phyloP scores from a whole-genome alignment of 92 coral and sea anemone genomes.

The Ricordea florida region DNA sequence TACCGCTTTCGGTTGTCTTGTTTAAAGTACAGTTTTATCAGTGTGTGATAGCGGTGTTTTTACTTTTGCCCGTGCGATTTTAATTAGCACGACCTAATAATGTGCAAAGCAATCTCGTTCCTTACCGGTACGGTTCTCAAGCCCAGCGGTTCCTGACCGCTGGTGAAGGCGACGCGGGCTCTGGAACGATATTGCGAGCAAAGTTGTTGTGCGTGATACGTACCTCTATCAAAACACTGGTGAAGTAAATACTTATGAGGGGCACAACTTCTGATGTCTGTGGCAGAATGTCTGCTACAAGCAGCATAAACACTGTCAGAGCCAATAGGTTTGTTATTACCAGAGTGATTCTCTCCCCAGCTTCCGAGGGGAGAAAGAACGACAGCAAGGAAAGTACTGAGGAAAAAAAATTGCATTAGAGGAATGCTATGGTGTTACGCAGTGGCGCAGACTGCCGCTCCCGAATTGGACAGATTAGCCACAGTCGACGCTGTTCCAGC shows the following conservation, averaged over 20 bases:
- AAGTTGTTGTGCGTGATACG: not conserved
- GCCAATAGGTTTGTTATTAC: constrained; percentile 90
- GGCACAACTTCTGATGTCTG: constrained; percentile 93
- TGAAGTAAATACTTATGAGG: constrained; percentile 79
- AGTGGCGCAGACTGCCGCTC: not conserved
- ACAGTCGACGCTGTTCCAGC: too few species aligned
- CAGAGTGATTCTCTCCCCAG: constrained; percentile 88
- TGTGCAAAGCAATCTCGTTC: too few species aligned
- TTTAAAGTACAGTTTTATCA: too few species aligned
- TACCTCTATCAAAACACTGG: constrained; percentile 84
- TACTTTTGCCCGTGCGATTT: too few species aligned
- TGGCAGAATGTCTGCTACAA: constrained; percentile 91
- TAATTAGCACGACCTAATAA: too few species aligned
- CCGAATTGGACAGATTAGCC: too few species aligned
- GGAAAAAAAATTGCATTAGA: not conserved
- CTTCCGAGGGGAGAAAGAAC: constrained; percentile 83
- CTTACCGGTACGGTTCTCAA: too few species aligned
- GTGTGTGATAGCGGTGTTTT: too few species aligned
- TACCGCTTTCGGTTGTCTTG: too few species aligned
- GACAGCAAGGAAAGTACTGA: constrained; percentile 83
- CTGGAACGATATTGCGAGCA: too few species aligned
- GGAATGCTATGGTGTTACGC: not conserved
- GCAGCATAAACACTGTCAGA: constrained; percentile 84
- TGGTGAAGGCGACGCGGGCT: too few species aligned
- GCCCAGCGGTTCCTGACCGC: too few species aligned